phyloP scores from a whole-genome alignment of 2,113 vertebrate genomes.

The Amazona vittata region DNA sequence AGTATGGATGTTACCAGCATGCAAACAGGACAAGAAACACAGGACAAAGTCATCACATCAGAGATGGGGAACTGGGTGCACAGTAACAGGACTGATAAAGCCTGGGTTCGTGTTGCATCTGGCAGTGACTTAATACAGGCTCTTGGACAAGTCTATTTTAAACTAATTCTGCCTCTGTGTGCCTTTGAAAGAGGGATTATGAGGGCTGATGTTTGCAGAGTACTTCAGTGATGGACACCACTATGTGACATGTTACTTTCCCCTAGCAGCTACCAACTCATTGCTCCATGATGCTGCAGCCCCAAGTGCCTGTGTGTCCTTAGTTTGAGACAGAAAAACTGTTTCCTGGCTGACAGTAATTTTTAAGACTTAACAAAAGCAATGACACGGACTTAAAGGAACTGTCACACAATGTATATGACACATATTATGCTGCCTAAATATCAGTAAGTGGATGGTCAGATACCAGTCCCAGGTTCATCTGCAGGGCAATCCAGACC shows the following conservation, averaged over 20 bases:
- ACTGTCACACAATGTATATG: background rate
- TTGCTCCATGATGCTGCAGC: background rate
- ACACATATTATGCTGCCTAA: background rate
- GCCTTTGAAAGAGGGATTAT: conserved; percentile 23
- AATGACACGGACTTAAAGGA: background rate
- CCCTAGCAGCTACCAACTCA: background rate
- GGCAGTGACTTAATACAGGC: background rate
- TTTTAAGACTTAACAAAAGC: background rate
- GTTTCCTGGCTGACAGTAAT: background rate
- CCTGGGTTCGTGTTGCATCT: background rate
- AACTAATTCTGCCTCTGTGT: background rate
- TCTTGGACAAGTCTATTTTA: conserved; percentile 35
- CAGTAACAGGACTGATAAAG: background rate
- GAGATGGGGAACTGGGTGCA: background rate
- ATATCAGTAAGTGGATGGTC: too few relatives aligned
- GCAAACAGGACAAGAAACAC: background rate
- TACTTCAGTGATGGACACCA: background rate
- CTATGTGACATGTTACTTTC: background rate
- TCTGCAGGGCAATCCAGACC: background rate
- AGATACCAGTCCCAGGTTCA: background rate
- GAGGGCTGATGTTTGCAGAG: background rate
- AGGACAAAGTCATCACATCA: background rate
- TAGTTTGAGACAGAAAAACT: background rate
- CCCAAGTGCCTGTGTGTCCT: background rate
- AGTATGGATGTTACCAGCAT: background rate